Evolutionary conservation across 2,888 invertebrate genomes (phyloP), one percentile per base, ranked within the genome.

Genomic region (Tipula confusa): DNA sequence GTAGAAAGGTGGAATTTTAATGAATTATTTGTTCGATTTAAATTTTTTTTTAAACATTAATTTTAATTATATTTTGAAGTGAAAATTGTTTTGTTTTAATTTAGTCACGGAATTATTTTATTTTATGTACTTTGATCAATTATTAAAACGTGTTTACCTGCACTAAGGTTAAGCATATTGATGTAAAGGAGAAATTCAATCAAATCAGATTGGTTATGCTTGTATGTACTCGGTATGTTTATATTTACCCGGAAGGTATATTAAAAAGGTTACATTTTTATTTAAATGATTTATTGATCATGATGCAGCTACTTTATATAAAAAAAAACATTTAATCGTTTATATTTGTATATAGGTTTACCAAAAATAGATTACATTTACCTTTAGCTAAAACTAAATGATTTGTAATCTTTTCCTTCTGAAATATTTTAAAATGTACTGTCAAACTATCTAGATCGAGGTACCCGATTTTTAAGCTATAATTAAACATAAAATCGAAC

Each of bases 1-100:
- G 64, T 64, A 64, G 64, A 64, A 64, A 64, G 64, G 64, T 64
- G 64, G 64, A 64, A 64, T 64, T 64, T 64, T 64, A 64, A 64
- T 64, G 64, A 64, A 64, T 64, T 64, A 64, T 64, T 64, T 64
- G 64, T 64, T 64, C 64, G 64, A 64, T 64, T 64, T 24, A 24
- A 64, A 64, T 64, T 64, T 64, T 64, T 64, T 24, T 64, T 64
- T 24, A 11, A 64, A 24, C 64, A 64, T 64, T 64, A 64, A 64
- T 64, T 64, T 64, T 24, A 64, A 64, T 64, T 64, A 64, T 24
- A 2, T 64, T 64, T 24, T 64, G 13, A 43, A 43, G 64, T 64
- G 24, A 64, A 64, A 64, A 64, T 64, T 24, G 24, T 64, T 64
- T 64, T 64, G 64, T 64, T 64, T 64, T 24, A 18, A 64, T 18